A percentile compares a stretch with the other conserved stretches of the same genome.
Conservation (phyloP, 92 coral and sea anemone species). For the Epizoanthus illoricatus region DNA sequence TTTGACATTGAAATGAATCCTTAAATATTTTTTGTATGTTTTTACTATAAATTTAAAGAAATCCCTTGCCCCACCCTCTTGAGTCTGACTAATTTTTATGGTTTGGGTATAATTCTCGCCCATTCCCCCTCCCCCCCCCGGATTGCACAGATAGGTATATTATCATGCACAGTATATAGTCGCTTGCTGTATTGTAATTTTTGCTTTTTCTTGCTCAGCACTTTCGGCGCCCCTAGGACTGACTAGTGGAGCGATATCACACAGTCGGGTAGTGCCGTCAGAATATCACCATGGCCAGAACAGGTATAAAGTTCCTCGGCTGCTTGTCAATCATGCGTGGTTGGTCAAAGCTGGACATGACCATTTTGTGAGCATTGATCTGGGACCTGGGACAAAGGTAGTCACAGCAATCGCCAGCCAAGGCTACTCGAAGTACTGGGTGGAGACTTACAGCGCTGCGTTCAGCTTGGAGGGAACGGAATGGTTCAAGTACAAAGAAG, state of each 20-base stretch:
- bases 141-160: too few relatives aligned
- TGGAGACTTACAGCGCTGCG: slow-evolving; percentile 26
- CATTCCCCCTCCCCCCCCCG: too few relatives aligned
- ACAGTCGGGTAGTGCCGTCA: neutral
- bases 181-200: too few relatives aligned
- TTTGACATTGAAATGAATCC: too few relatives aligned
- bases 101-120: too few relatives aligned
- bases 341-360: neutral
- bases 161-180: too few relatives aligned
- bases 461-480: slow-evolving; percentile 31
- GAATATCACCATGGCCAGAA: neutral
- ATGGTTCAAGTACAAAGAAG: slow-evolving; percentile 28
- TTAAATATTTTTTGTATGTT: too few relatives aligned
- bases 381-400: slow-evolving; percentile 20
- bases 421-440: neutral
- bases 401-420: slow-evolving; percentile 33
- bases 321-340: neutral
- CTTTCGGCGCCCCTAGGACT: slow-evolving; percentile 28
- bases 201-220: slow-evolving; percentile 1
- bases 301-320: neutral
- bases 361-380: slow-evolving; percentile 12
- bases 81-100: too few relatives aligned
- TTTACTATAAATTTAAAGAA: too few relatives aligned
- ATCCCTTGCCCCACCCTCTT: too few relatives aligned
- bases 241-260: neutral